Conservation (phyloP, 2,888 invertebrate genomes). For the Corythucha ciliata region DNA sequence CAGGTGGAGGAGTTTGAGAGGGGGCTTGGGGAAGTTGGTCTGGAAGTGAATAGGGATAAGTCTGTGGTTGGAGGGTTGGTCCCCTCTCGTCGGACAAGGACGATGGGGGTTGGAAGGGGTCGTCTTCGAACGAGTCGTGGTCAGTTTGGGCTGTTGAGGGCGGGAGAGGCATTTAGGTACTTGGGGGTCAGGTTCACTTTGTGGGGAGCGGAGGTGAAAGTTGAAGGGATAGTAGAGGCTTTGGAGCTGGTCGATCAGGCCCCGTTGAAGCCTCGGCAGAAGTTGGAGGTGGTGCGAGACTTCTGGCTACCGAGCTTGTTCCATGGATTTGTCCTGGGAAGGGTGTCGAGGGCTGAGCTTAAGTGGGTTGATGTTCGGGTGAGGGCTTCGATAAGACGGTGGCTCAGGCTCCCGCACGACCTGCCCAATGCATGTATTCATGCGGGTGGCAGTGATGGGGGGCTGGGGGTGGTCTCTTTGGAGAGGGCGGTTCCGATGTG, state of each 20-base stretch:
- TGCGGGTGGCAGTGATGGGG: conserved; percentile 33
- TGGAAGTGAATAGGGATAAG: conserved; percentile 16
- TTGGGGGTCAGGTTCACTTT: neutral
- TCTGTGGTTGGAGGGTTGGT: conserved; percentile 33
- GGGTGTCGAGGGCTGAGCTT: conserved; percentile 30
- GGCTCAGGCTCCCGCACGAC: conserved; percentile 38
- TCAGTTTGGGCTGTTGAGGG: too few species aligned
- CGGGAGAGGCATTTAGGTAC: neutral
- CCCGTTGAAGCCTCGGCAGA: conserved; percentile 41
- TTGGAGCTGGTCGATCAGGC: neutral
- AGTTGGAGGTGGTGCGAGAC: conserved; percentile 39
- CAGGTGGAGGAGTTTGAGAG: neutral
- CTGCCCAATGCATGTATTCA: conserved; percentile 38
- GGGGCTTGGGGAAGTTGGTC: neutral
- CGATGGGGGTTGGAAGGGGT: too few species aligned
- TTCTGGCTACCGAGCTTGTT: conserved; percentile 40
- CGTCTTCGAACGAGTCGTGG: too few species aligned
- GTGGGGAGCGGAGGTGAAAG: neutral
- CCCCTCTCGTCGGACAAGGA: too few species aligned
- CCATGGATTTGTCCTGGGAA: conserved; percentile 40
- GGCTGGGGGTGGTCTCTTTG: conserved; percentile 29
- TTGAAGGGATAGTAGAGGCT: neutral
- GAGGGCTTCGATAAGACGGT: conserved; percentile 34
- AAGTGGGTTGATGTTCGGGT: conserved; percentile 38
- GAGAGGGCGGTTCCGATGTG: conserved; percentile 20